A percentile compares a stretch with the other conserved stretches of the same genome.
phyloP scores from a whole-genome alignment of 2,113 vertebrate species.

The Cavia aperea region DNA sequence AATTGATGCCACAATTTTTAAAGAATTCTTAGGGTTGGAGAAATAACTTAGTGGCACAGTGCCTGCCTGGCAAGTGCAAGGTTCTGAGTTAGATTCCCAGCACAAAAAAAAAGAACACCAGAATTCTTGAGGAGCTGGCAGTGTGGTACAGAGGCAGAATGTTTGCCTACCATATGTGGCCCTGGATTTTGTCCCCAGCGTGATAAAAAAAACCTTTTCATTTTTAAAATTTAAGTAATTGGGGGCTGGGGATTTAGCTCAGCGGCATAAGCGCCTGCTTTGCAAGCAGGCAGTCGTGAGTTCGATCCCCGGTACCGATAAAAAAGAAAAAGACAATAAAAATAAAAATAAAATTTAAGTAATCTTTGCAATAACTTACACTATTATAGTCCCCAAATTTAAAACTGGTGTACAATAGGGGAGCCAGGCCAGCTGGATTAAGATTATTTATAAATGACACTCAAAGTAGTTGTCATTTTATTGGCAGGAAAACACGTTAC shows the following conservation, averaged over 20 bases:
- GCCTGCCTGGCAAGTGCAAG: too few species aligned
- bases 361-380: not conserved
- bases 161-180: not conserved
- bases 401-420: not conserved
- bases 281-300: too few species aligned
- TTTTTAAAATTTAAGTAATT: not conserved
- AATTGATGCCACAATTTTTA: not conserved
- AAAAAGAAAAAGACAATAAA: too few species aligned
- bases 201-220: not conserved
- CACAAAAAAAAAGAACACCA: not conserved
- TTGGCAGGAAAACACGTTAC: not conserved
- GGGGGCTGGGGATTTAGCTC: too few species aligned
- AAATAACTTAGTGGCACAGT: too few species aligned
- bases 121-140: not conserved
- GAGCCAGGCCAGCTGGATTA: not conserved
- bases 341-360: not conserved
- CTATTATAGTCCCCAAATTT: not conserved
- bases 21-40: not conserved
- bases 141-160: not conserved
- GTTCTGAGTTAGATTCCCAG: too few species aligned
- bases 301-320: too few species aligned
- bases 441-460: conserved; percentile 12
- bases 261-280: too few species aligned
- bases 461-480: conserved; percentile 42
- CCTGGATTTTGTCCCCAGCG: not conserved